A percentile compares a stretch with the other conserved stretches of the same genome.
These are phyloP conservation scores for Pterois miles DNA, from an alignment of 2,797 vertebrate genomes.

Conservation along the genomic window DNA sequence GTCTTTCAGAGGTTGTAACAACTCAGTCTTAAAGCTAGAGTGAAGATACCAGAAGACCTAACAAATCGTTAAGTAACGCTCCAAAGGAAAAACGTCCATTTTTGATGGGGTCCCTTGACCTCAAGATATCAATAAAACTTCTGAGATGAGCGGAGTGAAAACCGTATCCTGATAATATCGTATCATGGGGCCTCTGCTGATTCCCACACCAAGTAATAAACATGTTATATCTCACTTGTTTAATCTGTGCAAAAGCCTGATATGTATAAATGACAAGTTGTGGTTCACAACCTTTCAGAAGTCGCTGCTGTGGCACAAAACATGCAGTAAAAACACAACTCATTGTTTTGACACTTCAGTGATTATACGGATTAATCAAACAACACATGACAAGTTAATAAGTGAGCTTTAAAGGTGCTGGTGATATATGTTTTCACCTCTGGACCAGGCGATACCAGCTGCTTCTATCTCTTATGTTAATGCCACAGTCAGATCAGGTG, in stretches of 20 bases:
- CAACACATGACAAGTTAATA: neutral
- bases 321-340: neutral
- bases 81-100: too few relatives aligned
- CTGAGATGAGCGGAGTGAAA: too few relatives aligned
- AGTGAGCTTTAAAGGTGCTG: neutral
- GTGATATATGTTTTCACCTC: neutral
- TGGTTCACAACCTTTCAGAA: neutral
- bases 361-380: neutral
- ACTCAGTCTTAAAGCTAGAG: too few relatives aligned
- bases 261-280: too few relatives aligned
- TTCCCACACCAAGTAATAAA: too few relatives aligned
- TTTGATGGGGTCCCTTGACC: too few relatives aligned
- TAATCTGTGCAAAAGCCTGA: neutral
- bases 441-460: neutral
- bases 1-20: too few relatives aligned
- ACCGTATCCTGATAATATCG: too few relatives aligned
- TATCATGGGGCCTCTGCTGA: too few relatives aligned
- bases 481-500: neutral
- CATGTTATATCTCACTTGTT: neutral
- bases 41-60: too few relatives aligned
- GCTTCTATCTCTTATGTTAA: neutral
- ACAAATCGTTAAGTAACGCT: too few relatives aligned
- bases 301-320: neutral
- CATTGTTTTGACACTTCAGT: neutral
- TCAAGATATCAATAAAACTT: too few relatives aligned